phyloP scores from a whole-genome alignment of 2,797 vertebrate genomes.

The Poliocrania exsul region DNA sequence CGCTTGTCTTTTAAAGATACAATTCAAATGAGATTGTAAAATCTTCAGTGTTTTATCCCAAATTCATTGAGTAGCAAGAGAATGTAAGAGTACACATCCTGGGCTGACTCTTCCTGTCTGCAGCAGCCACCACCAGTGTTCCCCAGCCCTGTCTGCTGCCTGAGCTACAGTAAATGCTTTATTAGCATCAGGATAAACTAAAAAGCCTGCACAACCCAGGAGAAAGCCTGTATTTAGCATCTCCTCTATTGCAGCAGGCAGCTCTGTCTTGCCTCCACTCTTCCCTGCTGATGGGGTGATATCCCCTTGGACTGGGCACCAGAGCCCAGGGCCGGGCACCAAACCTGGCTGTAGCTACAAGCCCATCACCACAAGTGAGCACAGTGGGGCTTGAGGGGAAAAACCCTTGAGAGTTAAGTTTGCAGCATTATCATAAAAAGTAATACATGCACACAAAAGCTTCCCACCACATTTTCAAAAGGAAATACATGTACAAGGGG shows the following conservation, averaged over 20 bases:
- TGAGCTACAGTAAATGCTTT: not conserved
- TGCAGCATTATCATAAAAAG: not conserved
- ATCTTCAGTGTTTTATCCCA: not conserved
- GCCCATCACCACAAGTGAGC: not conserved
- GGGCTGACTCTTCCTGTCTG: not conserved
- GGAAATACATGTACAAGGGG: not conserved
- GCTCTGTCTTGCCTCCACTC: not conserved
- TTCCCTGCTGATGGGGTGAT: rapidly evolving
- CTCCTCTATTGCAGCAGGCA: not conserved
- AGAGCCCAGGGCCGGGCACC: rapidly evolving
- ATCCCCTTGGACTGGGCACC: rapidly evolving
- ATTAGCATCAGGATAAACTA: not conserved
- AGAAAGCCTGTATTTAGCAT: not conserved
- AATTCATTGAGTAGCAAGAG: not conserved
- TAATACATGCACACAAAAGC: not conserved
- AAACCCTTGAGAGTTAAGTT: rapidly evolving
- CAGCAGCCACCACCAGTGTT: rapidly evolving
- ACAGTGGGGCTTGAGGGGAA: not conserved
- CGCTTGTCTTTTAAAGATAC: not conserved
- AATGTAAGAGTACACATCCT: not conserved
- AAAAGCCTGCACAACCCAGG: not conserved
- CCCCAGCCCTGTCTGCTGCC: not conserved
- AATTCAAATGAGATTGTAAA: not conserved
- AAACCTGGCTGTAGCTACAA: not conserved
- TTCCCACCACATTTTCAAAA: too few relatives aligned